Evolutionary conservation across 2,113 vertebrate species (phyloP).

Genomic region (Octodon degus): DNA sequence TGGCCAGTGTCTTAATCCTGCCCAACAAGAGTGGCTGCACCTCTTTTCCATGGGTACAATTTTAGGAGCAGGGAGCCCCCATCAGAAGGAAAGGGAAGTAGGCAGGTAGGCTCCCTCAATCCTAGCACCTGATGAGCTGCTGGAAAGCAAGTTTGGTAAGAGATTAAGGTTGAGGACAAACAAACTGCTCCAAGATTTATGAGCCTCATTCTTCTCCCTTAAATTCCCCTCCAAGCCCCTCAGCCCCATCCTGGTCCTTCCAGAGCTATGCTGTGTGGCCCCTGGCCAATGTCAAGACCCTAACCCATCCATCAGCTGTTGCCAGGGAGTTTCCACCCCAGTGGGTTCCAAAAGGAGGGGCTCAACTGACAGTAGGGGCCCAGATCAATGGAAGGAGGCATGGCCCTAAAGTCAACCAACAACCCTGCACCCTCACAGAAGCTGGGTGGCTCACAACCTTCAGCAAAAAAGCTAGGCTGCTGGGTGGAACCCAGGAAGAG

Average conservation of each 20-base stretch:
- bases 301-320: constrained; percentile 74
- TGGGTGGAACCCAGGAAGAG: constrained; percentile 47
- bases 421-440: neutral
- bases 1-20: neutral
- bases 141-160: constrained; percentile 76
- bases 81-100: neutral
- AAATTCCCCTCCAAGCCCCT: constrained; percentile 68
- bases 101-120: constrained; percentile 28
- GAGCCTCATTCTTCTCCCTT: constrained; percentile 68
- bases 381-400: constrained; percentile 49
- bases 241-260: constrained; percentile 47
- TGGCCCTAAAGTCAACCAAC: neutral
- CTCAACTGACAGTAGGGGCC: constrained; percentile 36
- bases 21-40: neutral
- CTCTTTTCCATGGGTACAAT: neutral
- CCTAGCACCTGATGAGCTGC: neutral
- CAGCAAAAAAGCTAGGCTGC: constrained; percentile 43
- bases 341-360: constrained; percentile 66
- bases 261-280: constrained; percentile 70
- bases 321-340: constrained; percentile 76
- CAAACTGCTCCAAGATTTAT: constrained; percentile 67
- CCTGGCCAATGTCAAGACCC: constrained; percentile 64
- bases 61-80: neutral
- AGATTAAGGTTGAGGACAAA: constrained; percentile 61
- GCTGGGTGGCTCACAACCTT: neutral